phyloP scores from a whole-genome alignment of 2,888 invertebrate species.

The Eristalis pertinax region DNA sequence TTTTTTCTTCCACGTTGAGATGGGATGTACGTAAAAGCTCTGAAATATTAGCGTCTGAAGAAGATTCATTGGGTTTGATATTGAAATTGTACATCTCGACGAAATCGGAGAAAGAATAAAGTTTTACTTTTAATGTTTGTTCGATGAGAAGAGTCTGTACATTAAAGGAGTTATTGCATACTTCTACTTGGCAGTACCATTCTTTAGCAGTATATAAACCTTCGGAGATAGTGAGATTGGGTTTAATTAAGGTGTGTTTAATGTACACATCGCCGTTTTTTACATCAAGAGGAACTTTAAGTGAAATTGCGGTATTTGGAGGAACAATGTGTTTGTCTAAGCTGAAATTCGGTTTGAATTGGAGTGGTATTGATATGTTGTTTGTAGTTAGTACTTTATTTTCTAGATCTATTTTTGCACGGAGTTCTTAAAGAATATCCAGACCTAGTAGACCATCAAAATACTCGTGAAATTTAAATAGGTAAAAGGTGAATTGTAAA shows the following conservation, averaged over 20 bases:
- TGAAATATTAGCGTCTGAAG: not conserved
- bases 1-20: slow-evolving; percentile 1
- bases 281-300: slow-evolving; percentile 12
- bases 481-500: not conserved
- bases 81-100: slow-evolving; percentile 12
- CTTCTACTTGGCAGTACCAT: slow-evolving; percentile 29
- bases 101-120: not conserved
- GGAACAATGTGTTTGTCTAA: not conserved
- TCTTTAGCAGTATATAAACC: slow-evolving; percentile 40
- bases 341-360: slow-evolving; percentile 28
- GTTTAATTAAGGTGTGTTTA: slow-evolving; percentile 1
- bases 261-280: slow-evolving; percentile 23
- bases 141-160: slow-evolving; percentile 7
- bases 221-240: slow-evolving; percentile 24
- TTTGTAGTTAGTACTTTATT: not conserved
- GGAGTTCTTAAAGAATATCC: slow-evolving; percentile 12
- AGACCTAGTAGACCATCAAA: slow-evolving; percentile 32
- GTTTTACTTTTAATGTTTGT: slow-evolving; percentile 21
- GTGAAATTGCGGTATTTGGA: slow-evolving; percentile 1
- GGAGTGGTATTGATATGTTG: not conserved
- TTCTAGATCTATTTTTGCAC: slow-evolving; percentile 25
- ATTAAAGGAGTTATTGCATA: slow-evolving; percentile 3
- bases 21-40: not conserved
- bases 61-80: not conserved
- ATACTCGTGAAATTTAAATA: slow-evolving; percentile 43